Base-by-base conservation (phyloP, 1,140 invertebrate species). In the Oryctes rhinoceros region DNA sequence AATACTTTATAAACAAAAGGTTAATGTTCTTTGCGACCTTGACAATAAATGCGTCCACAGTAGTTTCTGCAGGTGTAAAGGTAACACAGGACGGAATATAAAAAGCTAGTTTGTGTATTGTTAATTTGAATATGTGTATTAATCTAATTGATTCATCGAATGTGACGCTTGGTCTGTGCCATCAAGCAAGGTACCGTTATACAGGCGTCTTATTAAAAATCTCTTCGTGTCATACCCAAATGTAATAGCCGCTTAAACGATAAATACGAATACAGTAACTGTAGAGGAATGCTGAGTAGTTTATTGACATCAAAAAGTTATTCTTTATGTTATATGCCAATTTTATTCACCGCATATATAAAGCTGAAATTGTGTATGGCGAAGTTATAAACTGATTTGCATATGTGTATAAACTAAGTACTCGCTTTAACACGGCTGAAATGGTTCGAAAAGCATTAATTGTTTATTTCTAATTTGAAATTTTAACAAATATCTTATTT, bases 11-110 rank as follows among this genome's bases (percentile, higher is more conserved):
- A 71, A 65, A 80, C 53, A 76, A 71, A 81, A 86, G 85, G 85
- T 86, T 82, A 86, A 86, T 76, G 85, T 81, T 85, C 85, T 83
- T 82, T 53, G 78, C 83, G 85, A 84, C 84, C 85, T 84, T 85
- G 84, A 53, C 85, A 86, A 79, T 86, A 71, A 71, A 15, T 35
- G 5, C 18, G 18, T 13, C 4, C 18, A 71, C 35, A 67, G 65
- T 53, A 53, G 49, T 3, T 6, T 53, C 65, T 11, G 13, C 20
- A 67, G 53, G 53, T 62, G 53, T 20, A 67, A 67, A 67, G 18
- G 24, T 20, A 11, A 35, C 24, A 67, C 6, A 15, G 11, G 35
- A 67, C 49, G 3, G 11, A 15, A 53, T 1, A 53, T 53, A 15
- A 53, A 11, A 13, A 53, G 11, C n/a, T 53, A 4, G 49, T 53